Evolutionary conservation across 2,797 vertebrate species (phyloP), one percentile per base, ranked within the genome.

Genomic region (Cossypha niveicapilla): DNA sequence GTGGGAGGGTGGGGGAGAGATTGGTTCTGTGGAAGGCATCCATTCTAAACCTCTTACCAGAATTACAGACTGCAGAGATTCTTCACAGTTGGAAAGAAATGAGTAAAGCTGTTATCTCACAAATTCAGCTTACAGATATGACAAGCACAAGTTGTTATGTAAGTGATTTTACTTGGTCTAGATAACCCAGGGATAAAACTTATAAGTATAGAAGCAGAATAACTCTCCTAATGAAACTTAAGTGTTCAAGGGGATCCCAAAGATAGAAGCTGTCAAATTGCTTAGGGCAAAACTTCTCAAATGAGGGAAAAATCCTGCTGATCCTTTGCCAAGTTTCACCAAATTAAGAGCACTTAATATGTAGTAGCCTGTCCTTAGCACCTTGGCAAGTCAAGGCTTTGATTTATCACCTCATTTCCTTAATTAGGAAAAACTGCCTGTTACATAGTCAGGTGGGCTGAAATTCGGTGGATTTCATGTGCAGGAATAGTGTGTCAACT

Each of bases 41-140:
- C 88, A 66, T 93, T 92, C 95, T 94, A 93, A 96, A 91, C 87
- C 75, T 91, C 94, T 95, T 95, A 93, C 94, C 91, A 92, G 92
- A 96, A 96, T 95, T 95, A 95, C 88, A 96, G 91, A 35, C 95
- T 83, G 82, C 93, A 90, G 79, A 95, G 86, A 94, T 93, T 92
- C 85, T 93, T 94, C 95, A 92, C 97, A 94, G 95, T 96, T 94
- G 96, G 97, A 96, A 94, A 95, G 91, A 94, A 97, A 90, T 82
- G 86, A 96, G 94, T 93, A 96, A 96, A 97, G 92, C 95, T 96
- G 95, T 96, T 96, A 96, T 96, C 97, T 93, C 95, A 90, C 67
- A 96, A 96, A 96, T 96, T 93, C 96, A 96, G 95, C 92, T 96
- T 94, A 88, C 88, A 94, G 84, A 94, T 92, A 72, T 92, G 95